Evolutionary conservation across 1,140 invertebrate genomes (phyloP).

Genomic region (Delia radicum): DNA sequence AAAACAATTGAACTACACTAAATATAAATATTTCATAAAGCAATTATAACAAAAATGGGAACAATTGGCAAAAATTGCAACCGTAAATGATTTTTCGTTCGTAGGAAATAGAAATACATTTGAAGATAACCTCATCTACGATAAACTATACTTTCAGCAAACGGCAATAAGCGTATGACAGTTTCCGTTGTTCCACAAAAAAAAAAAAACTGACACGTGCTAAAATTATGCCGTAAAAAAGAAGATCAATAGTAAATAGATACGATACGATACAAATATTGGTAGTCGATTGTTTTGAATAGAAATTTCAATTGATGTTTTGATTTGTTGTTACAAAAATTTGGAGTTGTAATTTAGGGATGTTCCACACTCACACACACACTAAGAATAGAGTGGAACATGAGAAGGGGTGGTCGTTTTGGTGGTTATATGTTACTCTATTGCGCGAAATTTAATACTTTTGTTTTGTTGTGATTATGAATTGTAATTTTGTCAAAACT

Average conservation of each 20-base stretch:
- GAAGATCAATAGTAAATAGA: background rate
- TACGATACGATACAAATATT: background rate
- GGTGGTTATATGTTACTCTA: background rate
- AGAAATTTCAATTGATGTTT: slow-evolving; percentile 19
- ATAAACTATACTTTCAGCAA: too few relatives aligned
- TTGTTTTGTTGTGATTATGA: background rate
- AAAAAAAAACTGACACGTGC: slow-evolving; percentile 5
- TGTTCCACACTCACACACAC: background rate
- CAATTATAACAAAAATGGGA: slow-evolving; percentile 9
- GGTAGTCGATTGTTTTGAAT: background rate
- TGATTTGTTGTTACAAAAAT: slow-evolving; percentile 8
- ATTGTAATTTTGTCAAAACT: background rate
- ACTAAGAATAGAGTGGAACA: too few relatives aligned
- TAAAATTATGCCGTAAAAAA: slow-evolving; percentile 17
- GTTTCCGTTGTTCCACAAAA: background rate
- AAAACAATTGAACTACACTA: too few relatives aligned
- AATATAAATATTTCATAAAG: slow-evolving; percentile 19
- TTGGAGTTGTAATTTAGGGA: slow-evolving; percentile 1
- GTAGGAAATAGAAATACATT: background rate
- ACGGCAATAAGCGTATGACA: slow-evolving; percentile 11
- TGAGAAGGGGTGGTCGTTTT: background rate
- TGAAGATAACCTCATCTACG: too few relatives aligned
- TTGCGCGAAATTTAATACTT: background rate
- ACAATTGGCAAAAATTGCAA: slow-evolving; percentile 20
- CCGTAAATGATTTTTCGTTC: slow-evolving; percentile 15